A percentile compares a stretch with the other conserved stretches of the same genome.
Evolutionary conservation across 1,140 invertebrate species (phyloP).

Genomic region (Mycetomoellerius zeteki): DNA sequence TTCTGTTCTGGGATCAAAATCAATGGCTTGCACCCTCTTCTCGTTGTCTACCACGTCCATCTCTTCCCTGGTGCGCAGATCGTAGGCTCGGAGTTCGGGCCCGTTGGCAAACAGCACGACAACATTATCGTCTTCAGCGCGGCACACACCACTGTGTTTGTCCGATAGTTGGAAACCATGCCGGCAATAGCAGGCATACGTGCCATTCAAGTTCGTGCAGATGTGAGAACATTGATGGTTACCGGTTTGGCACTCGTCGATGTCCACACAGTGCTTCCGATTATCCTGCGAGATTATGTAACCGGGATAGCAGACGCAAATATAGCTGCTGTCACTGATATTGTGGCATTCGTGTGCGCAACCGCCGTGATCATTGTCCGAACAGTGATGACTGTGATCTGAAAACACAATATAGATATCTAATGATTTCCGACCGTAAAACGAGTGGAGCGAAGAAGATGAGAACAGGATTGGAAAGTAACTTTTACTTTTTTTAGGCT

Average conservation of each 20-base stretch:
- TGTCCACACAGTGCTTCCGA: constrained; percentile 93
- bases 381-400: constrained; percentile 92
- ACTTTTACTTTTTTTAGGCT: no score
- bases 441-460: not conserved
- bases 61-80: constrained; percentile 90
- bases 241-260: constrained; percentile 96
- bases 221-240: constrained; percentile 96
- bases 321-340: constrained; percentile 93
- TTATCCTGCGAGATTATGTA: constrained; percentile 93
- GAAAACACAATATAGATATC: constrained; percentile 56
- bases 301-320: constrained; percentile 95
- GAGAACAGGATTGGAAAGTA: no score
- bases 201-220: constrained; percentile 97
- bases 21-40: constrained; percentile 95
- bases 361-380: constrained; percentile 92
- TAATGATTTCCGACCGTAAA: not conserved
- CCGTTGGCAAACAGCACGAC: constrained; percentile 93
- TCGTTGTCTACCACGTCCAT: constrained; percentile 93
- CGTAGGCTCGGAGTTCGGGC: constrained; percentile 94
- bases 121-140: constrained; percentile 89
- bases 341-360: constrained; percentile 97
- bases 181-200: constrained; percentile 95
- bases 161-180: constrained; percentile 93
- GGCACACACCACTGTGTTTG: constrained; percentile 93
- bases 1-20: constrained; percentile 93